phyloP scores from a whole-genome alignment of 2,797 vertebrate genomes.

The Chelon auratus region DNA sequence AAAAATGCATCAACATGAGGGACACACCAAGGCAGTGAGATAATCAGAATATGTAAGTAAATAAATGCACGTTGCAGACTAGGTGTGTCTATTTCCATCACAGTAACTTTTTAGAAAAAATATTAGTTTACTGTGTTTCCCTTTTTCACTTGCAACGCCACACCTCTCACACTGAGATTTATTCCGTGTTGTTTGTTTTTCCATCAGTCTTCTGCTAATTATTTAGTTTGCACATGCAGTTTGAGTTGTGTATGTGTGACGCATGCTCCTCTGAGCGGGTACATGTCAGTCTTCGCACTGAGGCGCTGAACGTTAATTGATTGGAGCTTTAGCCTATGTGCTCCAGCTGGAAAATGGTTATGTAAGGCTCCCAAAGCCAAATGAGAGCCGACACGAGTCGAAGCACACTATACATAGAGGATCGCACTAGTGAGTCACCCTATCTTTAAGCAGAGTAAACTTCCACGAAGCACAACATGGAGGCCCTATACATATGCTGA shows the following conservation, averaged over 20 bases:
- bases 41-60: slow-evolving; percentile 5
- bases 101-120: slow-evolving; percentile 5
- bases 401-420: slow-evolving; percentile 46
- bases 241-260: slow-evolving; percentile 28
- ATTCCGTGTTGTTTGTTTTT: slow-evolving; percentile 27
- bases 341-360: slow-evolving; percentile 63
- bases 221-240: neutral
- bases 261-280: slow-evolving; percentile 27
- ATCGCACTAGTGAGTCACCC: slow-evolving; percentile 44
- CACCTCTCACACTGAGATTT: slow-evolving; percentile 6
- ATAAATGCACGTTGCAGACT: neutral
- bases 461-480: slow-evolving; percentile 14
- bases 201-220: slow-evolving; percentile 39
- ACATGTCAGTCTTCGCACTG: slow-evolving; percentile 51
- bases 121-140: neutral
- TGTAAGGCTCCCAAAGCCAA: slow-evolving; percentile 56
- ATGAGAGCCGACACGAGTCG: slow-evolving; percentile 49
- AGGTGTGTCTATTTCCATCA: slow-evolving; percentile 1
- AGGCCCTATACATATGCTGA: slow-evolving; percentile 4
- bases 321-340: slow-evolving; percentile 47
- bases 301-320: slow-evolving; percentile 50
- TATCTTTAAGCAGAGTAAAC: slow-evolving; percentile 33
- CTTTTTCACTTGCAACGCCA: neutral
- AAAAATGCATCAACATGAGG: neutral
- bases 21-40: neutral